Base-by-base conservation (phyloP, 2,113 vertebrate genomes). In the Apodemus sylvaticus region DNA sequence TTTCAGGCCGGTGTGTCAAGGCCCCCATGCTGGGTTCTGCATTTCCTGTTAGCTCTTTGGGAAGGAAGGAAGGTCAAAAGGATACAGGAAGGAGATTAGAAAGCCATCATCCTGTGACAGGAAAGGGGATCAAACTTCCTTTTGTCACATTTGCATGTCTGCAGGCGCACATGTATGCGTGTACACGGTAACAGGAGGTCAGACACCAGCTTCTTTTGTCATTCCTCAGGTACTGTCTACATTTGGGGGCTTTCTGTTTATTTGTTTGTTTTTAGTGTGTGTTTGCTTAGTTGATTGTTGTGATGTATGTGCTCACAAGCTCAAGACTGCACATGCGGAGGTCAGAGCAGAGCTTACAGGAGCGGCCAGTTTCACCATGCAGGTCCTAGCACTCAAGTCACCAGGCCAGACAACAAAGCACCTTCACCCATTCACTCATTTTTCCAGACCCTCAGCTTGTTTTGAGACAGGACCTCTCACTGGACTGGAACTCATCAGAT, bases 41-140 rank as follows among this genome's bases (percentile, higher is more conserved):
- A 92, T 97, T 96, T 97, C 97, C 98, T 97, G 92, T 96, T 64
- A 92, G 93, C 95, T 96, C 97, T 98, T 97, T 86, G 20, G 20
- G 0, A 0, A 96, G 93, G 53, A 95, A 81, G 85, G 68, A 91
- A 95, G 97, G 94, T 98, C 97, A 96, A 90, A 98, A 97, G 97
- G 95, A 96, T 94, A 58, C 83, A 89, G 76, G 93, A 97, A 87
- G 48, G 78, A 34, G 95, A 82, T 93, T 91, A 87, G 95, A 62
- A 94, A 66, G 95, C 95, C 94, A 97, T 83, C 95, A 96, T 39
- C 76, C 4, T 5, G 93, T 94, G 20, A 74, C 70, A 90, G 48
- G 70, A 48, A 64, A 60, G 71, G 53, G 64, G 39, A 85, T 34
- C 2, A 1, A 0, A 29, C 36, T 62, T 82, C 12, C 17, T 83